Base-by-base conservation (phyloP, 2,113 vertebrate species). In the Trogon surrucura region DNA sequence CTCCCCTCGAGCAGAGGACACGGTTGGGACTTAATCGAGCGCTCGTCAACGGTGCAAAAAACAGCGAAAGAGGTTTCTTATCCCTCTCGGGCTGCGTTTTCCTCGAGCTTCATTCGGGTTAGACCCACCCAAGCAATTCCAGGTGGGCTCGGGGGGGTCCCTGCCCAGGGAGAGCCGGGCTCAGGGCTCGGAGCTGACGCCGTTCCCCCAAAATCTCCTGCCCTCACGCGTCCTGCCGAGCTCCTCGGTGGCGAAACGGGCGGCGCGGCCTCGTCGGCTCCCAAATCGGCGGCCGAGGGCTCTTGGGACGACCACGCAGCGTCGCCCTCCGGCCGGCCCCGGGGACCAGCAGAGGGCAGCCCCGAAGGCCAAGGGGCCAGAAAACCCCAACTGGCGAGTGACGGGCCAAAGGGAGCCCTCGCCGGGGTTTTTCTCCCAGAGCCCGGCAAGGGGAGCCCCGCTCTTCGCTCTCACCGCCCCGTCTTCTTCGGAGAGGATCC, bases 311-410 rank as follows among this genome's bases (percentile, higher is more conserved):
- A 36, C 29, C 9, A 4, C 4, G 16, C 58, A 20, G 60, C 53
- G 16, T 20, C 53, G 15, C 32, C 26, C 44, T 36, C 44, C 2
- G 19, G 8, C 74, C 74, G 3, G 66, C 25, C 4, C 16, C 89
- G 11, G 75, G 89, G 66, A 56, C 91, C 91, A 88, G 18, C 61
- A 93, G 85, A 93, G 91, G 91, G 91, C 85, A 67, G 66, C 73
- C 67, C 54, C 3, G 61, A 85, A 84, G 85, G 80, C 15, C 11
- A 73, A 67, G 85, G 85, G 67, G 72, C 73, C 66, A 44, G 54
- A 50, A 54, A 27, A 19, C 16, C 58, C 73, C 3, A 21, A n/a
- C 2, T 1, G 16, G n/a, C 65, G 27, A 45, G 27, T 10, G 41
- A 27, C 8, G 41, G 44, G 51, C 34, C 38, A 36, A 36, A 36